Conservation (phyloP, 2,113 vertebrate genomes). For the Channa argus region DNA sequence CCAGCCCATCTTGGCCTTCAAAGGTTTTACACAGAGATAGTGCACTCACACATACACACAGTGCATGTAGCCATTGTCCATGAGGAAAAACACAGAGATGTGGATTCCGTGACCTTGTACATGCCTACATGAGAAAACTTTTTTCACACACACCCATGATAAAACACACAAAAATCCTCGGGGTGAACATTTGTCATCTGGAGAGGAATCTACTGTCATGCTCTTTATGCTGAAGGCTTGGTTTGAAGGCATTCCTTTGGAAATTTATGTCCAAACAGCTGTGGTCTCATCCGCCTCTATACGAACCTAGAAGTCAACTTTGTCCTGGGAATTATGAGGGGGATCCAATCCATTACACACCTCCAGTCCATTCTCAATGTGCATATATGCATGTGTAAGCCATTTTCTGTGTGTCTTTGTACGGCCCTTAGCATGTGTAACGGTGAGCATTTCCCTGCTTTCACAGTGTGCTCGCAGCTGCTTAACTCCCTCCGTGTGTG, state of each 20-base stretch:
- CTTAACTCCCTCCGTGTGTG: slow-evolving; percentile 14
- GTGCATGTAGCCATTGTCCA: neutral
- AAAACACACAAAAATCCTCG: slow-evolving; percentile 47
- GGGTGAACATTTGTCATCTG: slow-evolving; percentile 77
- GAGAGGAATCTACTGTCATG: slow-evolving; percentile 74
- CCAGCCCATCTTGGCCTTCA: slow-evolving; percentile 17
- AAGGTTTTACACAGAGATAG: neutral
- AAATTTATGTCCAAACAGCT: slow-evolving; percentile 85
- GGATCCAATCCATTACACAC: slow-evolving; percentile 82
- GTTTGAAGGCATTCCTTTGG: slow-evolving; percentile 77
- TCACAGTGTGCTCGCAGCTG: slow-evolving; percentile 62
- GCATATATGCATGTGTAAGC: slow-evolving; percentile 50
- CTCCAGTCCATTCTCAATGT: slow-evolving; percentile 55
- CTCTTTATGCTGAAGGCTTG: slow-evolving; percentile 68
- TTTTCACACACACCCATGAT: slow-evolving; percentile 23
- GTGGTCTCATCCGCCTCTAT: slow-evolving; percentile 73
- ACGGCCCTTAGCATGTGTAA: slow-evolving; percentile 38
- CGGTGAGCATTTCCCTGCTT: slow-evolving; percentile 41
- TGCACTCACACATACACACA: neutral
- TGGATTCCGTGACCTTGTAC: slow-evolving; percentile 33
- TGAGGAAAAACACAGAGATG: neutral
- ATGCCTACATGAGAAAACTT: slow-evolving; percentile 35
- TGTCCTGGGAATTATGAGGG: slow-evolving; percentile 75
- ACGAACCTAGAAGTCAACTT: slow-evolving; percentile 71
- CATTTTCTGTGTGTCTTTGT: slow-evolving; percentile 63